Percentiles rank a stretch among this genome's conserved stretches.
These are phyloP conservation scores for Chaetops frenatus DNA, from an alignment of 2,113 vertebrate genomes.

Conservation along the genomic window DNA sequence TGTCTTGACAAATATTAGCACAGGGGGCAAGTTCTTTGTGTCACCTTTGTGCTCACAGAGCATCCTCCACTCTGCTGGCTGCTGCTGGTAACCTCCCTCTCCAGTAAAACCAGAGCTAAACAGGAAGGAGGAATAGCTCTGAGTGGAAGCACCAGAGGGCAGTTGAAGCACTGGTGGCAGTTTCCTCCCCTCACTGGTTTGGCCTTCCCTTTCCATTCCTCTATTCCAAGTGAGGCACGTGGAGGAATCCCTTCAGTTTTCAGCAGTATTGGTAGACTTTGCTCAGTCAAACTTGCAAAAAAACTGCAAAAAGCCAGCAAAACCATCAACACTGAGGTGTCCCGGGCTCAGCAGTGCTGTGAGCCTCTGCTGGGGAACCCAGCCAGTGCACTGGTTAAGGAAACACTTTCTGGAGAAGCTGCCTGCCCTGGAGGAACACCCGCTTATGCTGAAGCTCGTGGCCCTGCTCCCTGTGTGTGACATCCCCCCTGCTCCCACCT, in stretches of 20 bases:
- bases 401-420: neutral
- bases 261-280: neutral
- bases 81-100: neutral
- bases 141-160: neutral
- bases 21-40: neutral
- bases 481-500: neutral
- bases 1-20: neutral
- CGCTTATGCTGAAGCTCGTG: accelerated
- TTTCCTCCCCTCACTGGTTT: neutral
- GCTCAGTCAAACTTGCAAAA: neutral
- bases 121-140: neutral
- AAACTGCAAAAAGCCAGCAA: neutral
- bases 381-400: accelerated
- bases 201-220: neutral
- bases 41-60: neutral
- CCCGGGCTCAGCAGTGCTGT: neutral
- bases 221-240: accelerated
- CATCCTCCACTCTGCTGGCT: neutral
- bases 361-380: neutral
- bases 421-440: neutral
- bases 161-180: neutral
- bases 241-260: neutral
- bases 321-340: neutral
- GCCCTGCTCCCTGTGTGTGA: neutral
- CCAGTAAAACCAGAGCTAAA: neutral